Evolutionary conservation across 2,113 vertebrate species (phyloP), one percentile per base, ranked within the genome.

Genomic region (Salvator merianae): DNA sequence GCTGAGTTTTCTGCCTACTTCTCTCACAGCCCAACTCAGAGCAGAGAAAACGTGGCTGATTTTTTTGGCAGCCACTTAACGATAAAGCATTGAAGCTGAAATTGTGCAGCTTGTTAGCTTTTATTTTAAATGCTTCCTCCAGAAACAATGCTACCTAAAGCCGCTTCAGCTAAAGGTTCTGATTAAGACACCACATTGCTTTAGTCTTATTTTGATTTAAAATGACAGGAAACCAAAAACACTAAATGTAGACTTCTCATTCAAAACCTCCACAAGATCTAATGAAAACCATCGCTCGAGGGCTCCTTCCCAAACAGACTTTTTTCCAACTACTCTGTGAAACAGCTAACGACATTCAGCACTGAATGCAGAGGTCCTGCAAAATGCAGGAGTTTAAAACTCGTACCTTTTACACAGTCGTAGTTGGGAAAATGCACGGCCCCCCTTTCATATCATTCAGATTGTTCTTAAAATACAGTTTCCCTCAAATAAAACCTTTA

Each of bases 221-320:
- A 92, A 86, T 76, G 91, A 94, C 91, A 87, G 88, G 88, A 87
- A 87, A 93, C 79, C 82, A 86, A 83, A 94, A 86, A 66, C 89
- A 86, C 83, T 34, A 81, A 81, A 73, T 1, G 63, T 47, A 80
- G 81, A 69, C 63, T 89, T 89, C 89, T 4, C 28, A 14, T 76
- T 62, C 55, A 66, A 71, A 77, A 88, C 77, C 84, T 89, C 89
- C 13, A 8, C 2, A 76, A 66, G 82, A 84, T 34, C 81, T 89
- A 89, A 94, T 87, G 88, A 88, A 82, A 92, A 94, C 70, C 89
- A 85, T 18, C 30, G 50, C 86, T 0, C 10, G 50, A 71, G 72
- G 79, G 81, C 85, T 83, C 83, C 36, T 3, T 82, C 86, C 82
- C 12, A 55, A 84, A 71, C 20, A 72, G 69, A 13, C 5, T 1